Conservation (phyloP, 2,888 invertebrate genomes). For the Cetonia aurata region DNA sequence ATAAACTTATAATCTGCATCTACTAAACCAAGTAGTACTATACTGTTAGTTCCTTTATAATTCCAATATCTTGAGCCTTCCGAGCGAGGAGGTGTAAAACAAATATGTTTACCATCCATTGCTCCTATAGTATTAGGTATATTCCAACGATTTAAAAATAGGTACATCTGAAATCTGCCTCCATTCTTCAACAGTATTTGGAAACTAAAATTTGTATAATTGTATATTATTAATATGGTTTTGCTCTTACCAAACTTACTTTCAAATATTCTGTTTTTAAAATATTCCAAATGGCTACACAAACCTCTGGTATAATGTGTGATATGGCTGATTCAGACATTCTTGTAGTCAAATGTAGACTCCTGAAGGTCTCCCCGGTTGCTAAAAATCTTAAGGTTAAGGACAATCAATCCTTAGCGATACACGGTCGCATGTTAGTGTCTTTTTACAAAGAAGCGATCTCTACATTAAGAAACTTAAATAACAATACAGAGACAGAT, state of each 20-base stretch:
- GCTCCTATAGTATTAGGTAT: constrained; percentile 53
- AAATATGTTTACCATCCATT: constrained; percentile 54
- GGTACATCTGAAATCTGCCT: constrained; percentile 24
- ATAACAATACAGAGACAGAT: too few species aligned
- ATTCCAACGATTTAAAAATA: constrained; percentile 49
- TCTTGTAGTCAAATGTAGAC: too few species aligned
- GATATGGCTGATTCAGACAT: constrained; percentile 4
- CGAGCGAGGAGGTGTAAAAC: constrained; percentile 45
- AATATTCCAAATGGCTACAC: constrained; percentile 29
- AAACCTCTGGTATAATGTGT: background rate
- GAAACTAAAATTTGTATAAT: constrained; percentile 15
- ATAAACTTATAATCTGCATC: constrained; percentile 55
- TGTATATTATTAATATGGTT: too few species aligned
- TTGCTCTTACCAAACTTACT: constrained; percentile 14
- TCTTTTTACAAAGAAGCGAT: too few species aligned
- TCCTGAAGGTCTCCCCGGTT: background rate
- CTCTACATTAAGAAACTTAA: too few species aligned
- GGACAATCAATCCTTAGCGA: too few species aligned
- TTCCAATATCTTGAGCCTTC: constrained; percentile 54
- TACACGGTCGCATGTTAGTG: too few species aligned
- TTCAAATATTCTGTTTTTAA: constrained; percentile 31
- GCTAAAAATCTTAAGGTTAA: constrained; percentile 2
- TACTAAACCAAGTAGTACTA: constrained; percentile 54
- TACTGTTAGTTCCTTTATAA: constrained; percentile 54
- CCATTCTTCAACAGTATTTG: constrained; percentile 39